Evolutionary conservation across 2,888 invertebrate species (phyloP).

Genomic region (Tuberolachnus salignus): DNA sequence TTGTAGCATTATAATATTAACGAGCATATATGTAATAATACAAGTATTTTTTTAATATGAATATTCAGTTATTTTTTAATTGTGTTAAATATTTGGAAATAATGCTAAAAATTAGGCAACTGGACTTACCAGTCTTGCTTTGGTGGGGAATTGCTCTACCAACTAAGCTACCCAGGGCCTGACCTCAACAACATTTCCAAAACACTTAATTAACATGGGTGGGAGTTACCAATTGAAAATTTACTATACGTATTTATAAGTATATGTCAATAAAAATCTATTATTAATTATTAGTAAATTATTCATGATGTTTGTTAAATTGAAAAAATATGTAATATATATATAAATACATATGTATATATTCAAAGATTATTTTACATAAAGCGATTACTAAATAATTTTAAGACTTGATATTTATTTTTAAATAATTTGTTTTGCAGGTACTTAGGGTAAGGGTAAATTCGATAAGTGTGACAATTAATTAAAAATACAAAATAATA

Average conservation of each 20-base stretch:
- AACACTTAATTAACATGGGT: no score
- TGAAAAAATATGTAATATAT: constrained; percentile 26
- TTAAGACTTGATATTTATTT: constrained; percentile 50
- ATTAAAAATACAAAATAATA: constrained; percentile 46
- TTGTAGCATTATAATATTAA: constrained; percentile 31
- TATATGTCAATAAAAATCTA: constrained; percentile 24
- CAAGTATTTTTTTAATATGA: background rate
- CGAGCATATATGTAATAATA: constrained; percentile 10
- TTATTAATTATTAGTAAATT: constrained; percentile 9
- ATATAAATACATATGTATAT: constrained; percentile 17
- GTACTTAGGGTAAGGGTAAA: constrained; percentile 55
- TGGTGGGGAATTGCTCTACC: no score
- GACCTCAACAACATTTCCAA: no score
- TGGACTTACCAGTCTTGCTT: no score
- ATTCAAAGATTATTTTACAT: constrained; percentile 34
- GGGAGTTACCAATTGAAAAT: constrained; percentile 11
- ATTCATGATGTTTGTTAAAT: constrained; percentile 32
- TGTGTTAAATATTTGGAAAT: no score
- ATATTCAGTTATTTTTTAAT: constrained; percentile 10
- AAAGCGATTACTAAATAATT: constrained; percentile 37
- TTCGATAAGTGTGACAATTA: constrained; percentile 51
- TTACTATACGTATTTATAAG: constrained; percentile 14
- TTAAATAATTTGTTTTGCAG: constrained; percentile 51
- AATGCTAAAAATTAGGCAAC: no score
- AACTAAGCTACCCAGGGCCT: no score